Base-by-base conservation (phyloP, 2,888 invertebrate genomes). In the Eupithecia subfuscata region DNA sequence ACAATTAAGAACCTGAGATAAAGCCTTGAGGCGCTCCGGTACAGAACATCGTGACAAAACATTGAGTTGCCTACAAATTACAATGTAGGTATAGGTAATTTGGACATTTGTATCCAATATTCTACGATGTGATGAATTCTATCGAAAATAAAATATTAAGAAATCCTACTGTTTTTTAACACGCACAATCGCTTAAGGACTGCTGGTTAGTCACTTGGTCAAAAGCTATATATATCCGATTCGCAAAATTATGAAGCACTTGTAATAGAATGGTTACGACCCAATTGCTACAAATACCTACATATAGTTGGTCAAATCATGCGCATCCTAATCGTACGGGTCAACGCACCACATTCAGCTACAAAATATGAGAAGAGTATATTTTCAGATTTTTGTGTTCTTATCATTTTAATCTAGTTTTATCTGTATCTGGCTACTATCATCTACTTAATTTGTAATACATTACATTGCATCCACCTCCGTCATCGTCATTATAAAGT, bases 221-320 rank as follows among this genome's bases (percentile, higher is more conserved):
- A 12, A 73, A 71, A 18, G 52, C 30, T 40, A 25, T 34, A 37
- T 40, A 25, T 34, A 37, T 45, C 37, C 43, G 22, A 60, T 71
- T 78, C 60, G 60, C 64, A 3, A 78, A 74, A 75, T 70, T 75
- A 69, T 37, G 8, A 22, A 43, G 56, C 74, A 60, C 68, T 76
- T 73, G 75, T 78, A 75, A 74, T 71, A 37, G 68, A 74, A 77
- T 65, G 68, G 74, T 37, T 75, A 69, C 75, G 78, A 73, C 77
- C 81, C 73, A 79, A 64, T 78, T 81, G 72, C 22, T 78, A 70
- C 71, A 56, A 74, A 76, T 76, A n/a, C n/a, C n/a, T n/a, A n/a
- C n/a, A n/a, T n/a, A 75, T 73, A 75, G 69, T 69, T 69, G 75
- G 71, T 77, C 72, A 76, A 78, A 76, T 73, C 73, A 75, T 75